Conservation (phyloP, 2,797 vertebrate genomes). For the Notoglanidium macrostoma region DNA sequence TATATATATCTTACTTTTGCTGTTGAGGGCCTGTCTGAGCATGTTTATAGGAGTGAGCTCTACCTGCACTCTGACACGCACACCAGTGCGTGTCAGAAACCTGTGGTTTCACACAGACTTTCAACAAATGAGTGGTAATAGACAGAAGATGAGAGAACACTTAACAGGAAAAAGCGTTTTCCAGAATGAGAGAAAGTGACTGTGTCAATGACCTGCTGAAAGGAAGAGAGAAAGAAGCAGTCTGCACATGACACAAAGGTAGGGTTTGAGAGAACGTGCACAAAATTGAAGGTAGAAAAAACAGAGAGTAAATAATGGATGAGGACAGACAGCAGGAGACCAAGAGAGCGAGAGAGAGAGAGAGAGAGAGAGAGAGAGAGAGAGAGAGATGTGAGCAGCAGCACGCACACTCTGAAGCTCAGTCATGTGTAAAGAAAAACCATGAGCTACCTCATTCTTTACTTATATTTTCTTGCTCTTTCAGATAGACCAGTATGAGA, state of each 20-base stretch:
- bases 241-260: conserved; percentile 51
- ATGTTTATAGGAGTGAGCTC: neutral
- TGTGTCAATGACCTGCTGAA: conserved; percentile 41
- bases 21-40: neutral
- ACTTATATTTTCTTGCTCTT: neutral
- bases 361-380: conserved; percentile 1
- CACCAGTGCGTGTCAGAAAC: no score
- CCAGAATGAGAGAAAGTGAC: conserved; percentile 24
- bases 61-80: conserved; percentile 38
- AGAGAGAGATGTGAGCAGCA: conserved; percentile 29
- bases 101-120: conserved; percentile 2
- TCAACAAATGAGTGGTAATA: neutral
- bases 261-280: neutral
- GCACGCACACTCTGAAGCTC: conserved; percentile 37
- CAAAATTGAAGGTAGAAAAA: neutral
- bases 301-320: conserved; percentile 2
- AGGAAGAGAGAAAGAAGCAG: conserved; percentile 6
- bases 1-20: no score
- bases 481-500: neutral
- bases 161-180: conserved; percentile 12
- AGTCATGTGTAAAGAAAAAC: conserved; percentile 46
- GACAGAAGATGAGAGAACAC: neutral
- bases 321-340: neutral
- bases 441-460: neutral
- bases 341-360: neutral